Base-by-base conservation (phyloP, 2,888 invertebrate species). In the Bombylius discolor region DNA sequence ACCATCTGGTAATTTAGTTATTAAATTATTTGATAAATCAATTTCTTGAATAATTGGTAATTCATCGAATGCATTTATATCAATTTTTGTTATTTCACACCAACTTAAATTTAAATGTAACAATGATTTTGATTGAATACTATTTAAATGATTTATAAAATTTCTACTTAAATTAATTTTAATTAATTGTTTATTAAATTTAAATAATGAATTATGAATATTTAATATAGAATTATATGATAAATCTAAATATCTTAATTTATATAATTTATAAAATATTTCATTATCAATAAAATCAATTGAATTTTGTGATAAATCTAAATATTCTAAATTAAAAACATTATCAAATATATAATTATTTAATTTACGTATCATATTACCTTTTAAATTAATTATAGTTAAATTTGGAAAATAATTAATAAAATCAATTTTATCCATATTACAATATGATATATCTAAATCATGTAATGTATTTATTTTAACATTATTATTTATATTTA, bases 251-350 rank as follows among this genome's bases (percentile, higher is more conserved):
- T 75, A 69, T 62, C 79, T 79, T 6, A 88, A 67, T 59, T 77
- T 73, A 59, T 70, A 71, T 5, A 87, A 66, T 12, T 78, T 79
- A 50, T 72, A 72, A 67, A 88, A 87, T 1, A 83, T 80, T 59
- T 80, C 79, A 54, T 71, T 69, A 61, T 80, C 80, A 33, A 88
- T 66, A 1, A 73, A 74, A 11, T 78, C 79, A 47, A 88, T 78
- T 23, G 80, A 79, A 69, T 88, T 88, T 48, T 77, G 76, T 1
- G 85, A 83, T 46, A 88, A 67, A 67, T 84, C 84, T 48, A 88
- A 67, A 61, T 78, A 74, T 5, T 78, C 74, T 65, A 83, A 85
- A 63, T 80, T 65, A 68, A 88, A 87, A 62, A 79, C 81, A 56
- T 77, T 75, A 51, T 76, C 47, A 1, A 47, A 47, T 5, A 53